Base-by-base conservation (phyloP, 2,797 vertebrate species). In the Arctocebus calabarensis region DNA sequence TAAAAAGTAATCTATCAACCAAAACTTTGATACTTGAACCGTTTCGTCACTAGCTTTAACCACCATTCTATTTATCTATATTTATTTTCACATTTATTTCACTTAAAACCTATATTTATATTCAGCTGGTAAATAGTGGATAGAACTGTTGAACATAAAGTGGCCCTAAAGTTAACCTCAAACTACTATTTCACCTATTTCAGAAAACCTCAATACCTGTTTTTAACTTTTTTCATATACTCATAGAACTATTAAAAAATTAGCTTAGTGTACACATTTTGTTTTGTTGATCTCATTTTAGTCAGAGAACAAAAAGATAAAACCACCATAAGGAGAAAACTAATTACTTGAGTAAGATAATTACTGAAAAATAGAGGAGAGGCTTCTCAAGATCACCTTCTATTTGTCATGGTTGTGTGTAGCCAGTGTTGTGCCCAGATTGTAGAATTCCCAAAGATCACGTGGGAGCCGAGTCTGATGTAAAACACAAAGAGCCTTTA, bases 11-110 rank as follows among this genome's bases (percentile, higher is more conserved):
- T 89, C 55, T 78, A 93, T 62, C 81, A 77, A 88, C 62, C 27
- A 93, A 91, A 85, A 23, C 45, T 84, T 85, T 94, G 88, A 89
- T 77, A 59, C 48, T 81, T 94, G 88, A 93, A 70, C 73, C 85
- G 48, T 83, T 95, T 90, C 71, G 73, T 73, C 45, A 92, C 64
- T 85, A 61, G 59, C 84, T 97, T 94, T 93, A 92, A 75, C 22
- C 45, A 79, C 4, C 22, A 32, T 20, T 55, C 5, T 6, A 52
- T 85, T 93, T 75, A 34, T 79, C 45, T 5, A 40, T 25, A 79
- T 57, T 3, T 88, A 27, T 62, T 84, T 81, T 23, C 75, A 45
- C 17, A 32, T 84, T 75, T 66, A 40, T 83, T 96, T 3, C 32
- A 71, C 83, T 62, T 84, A 82, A 94, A 92, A n/a, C 12, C 27